Base-by-base conservation (phyloP, 2,888 invertebrate genomes). In the Aleiodes leptofemur region DNA sequence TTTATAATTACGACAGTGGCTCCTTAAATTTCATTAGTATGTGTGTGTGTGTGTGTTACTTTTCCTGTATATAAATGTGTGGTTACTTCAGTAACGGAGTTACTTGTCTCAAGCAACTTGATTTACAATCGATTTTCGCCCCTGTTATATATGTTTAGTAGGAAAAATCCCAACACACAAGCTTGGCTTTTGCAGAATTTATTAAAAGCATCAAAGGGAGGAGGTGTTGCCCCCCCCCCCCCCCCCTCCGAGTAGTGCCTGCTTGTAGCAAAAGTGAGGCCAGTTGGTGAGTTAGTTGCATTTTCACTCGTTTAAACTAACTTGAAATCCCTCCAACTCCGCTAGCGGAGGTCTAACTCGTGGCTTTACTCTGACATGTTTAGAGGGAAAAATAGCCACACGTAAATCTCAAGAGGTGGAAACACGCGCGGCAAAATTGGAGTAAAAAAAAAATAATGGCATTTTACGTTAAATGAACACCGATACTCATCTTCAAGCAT, bases 291-390 rank as follows among this genome's bases (percentile, higher is more conserved):
- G 48, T 14, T 16, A 16, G 53, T 16, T 16, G 14, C 14, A 64
- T 64, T 64, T 64, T 64, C 64, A 64, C 48, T 64, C 23, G 50
- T 64, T 48, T 38, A 43, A 43, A 48, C 76, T 73, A 74, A 76
- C 77, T 81, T 81, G 81, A 81, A 81, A 79, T 79, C 77, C 77
- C 81, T 81, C 81, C 81, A 81, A 81, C 79, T 81, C 78, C 6
- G 74, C 74, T 31, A 16, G 50, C 16, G 51, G 48, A 29, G 57
- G 31, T 71, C 48, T 16, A 53, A 51, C 55, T 70, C 70, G 69
- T 61, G 51, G 72, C 55, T 76, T 76, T 78, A 72, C 71, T 73
- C 71, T 76, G 72, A 72, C 71, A 69, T 81, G 79, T 81, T 79
- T 81, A 76, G 80, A 80, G 78, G 74, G 77, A 80, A 81, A 59